Evolutionary conservation across 2,797 vertebrate genomes (phyloP).

Genomic region (Adelosebastes latens): DNA sequence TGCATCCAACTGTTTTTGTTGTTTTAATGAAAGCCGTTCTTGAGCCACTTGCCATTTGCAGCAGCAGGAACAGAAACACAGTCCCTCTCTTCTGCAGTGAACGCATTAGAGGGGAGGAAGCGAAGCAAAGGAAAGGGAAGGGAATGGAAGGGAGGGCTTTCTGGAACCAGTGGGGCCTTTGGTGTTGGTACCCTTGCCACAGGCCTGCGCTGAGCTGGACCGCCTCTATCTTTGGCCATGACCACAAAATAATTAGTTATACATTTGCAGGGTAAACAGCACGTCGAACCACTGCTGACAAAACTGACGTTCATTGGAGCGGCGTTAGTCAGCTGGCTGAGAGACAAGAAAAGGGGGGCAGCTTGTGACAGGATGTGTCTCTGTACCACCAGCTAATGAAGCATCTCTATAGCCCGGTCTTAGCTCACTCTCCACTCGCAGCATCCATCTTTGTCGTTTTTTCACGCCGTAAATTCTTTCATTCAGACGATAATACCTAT

Average conservation of each 20-base stretch:
- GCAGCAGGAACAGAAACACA: slow-evolving; percentile 48
- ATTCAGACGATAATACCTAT: slow-evolving; percentile 41
- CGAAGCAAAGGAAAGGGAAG: slow-evolving; percentile 6
- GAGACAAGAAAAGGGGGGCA: slow-evolving; percentile 36
- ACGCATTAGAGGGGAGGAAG: slow-evolving; percentile 29
- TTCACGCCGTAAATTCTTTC: slow-evolving; percentile 26
- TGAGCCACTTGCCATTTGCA: slow-evolving; percentile 33
- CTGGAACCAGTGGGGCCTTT: slow-evolving; percentile 45
- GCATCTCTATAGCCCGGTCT: slow-evolving; percentile 10
- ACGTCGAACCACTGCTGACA: slow-evolving; percentile 62
- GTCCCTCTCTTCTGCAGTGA: slow-evolving; percentile 47
- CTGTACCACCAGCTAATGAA: slow-evolving; percentile 20
- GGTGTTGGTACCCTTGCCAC: slow-evolving; percentile 67
- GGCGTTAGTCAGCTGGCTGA: slow-evolving; percentile 55
- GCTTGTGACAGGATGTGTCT: slow-evolving; percentile 48
- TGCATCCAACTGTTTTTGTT: slow-evolving; percentile 1
- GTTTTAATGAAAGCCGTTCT: slow-evolving; percentile 35
- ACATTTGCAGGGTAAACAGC: slow-evolving; percentile 74
- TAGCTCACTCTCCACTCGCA: background rate
- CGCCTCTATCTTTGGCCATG: slow-evolving; percentile 59
- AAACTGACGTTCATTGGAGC: slow-evolving; percentile 59
- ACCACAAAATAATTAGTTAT: slow-evolving; percentile 71
- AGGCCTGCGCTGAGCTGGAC: slow-evolving; percentile 64
- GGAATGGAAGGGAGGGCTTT: slow-evolving; percentile 20
- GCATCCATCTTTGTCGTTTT: background rate